Conservation (phyloP, 2,113 vertebrate species). For the Phyllopteryx taeniolatus region DNA sequence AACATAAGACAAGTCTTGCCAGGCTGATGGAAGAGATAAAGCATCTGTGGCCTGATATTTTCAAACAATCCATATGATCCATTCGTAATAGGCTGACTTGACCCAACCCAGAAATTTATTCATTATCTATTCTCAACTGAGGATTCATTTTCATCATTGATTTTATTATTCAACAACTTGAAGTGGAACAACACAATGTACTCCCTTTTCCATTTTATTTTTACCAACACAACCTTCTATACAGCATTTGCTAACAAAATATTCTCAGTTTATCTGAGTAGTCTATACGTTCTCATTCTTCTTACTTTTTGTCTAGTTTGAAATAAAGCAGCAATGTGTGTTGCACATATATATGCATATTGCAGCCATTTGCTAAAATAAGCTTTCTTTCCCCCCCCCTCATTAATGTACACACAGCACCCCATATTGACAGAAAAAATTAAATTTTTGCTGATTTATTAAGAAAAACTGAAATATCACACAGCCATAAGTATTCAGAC, state of each 20-base stretch:
- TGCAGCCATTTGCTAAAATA: too few relatives aligned
- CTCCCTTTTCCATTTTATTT: not conserved
- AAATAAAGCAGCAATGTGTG: not conserved
- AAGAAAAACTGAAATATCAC: too few relatives aligned
- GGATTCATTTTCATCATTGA: not conserved
- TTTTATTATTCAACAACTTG: not conserved
- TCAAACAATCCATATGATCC: constrained; percentile 23
- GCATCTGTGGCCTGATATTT: not conserved
- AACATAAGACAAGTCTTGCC: not conserved
- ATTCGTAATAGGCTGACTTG: constrained; percentile 19
- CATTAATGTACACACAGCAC: too few relatives aligned
- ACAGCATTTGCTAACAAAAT: not conserved
- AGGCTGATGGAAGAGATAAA: too few relatives aligned
- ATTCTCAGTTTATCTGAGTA: not conserved
- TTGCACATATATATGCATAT: not conserved
- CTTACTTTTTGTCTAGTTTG: not conserved
- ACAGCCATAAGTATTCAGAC: too few relatives aligned
- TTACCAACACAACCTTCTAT: not conserved
- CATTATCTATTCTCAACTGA: not conserved
- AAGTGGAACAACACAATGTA: not conserved
- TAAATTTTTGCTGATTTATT: too few relatives aligned
- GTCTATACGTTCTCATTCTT: not conserved
- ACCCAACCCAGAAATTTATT: not conserved
- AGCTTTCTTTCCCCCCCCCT: too few relatives aligned
- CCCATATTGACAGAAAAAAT: too few relatives aligned